These are phyloP conservation scores for Acinonyx jubatus DNA, from an alignment of 2,113 vertebrate genomes.

Conservation along the genomic window DNA sequence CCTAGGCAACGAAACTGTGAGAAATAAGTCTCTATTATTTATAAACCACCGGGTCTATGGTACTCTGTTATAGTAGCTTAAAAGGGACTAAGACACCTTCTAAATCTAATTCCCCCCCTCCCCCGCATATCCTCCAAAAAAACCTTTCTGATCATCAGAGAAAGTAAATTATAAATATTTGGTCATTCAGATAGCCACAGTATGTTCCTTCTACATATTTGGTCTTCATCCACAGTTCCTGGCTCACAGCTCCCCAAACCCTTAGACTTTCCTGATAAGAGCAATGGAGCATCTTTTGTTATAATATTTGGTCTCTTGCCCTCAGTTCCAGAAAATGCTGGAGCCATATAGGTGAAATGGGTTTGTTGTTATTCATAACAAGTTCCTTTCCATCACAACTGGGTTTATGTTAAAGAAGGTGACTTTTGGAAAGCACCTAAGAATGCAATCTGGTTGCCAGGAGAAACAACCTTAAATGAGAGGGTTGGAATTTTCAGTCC, in stretches of 20 bases:
- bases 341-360: not conserved
- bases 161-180: not conserved
- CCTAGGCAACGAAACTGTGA: not conserved
- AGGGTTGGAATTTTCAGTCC: not conserved
- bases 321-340: not conserved
- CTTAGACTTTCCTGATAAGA: not conserved
- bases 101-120: not conserved
- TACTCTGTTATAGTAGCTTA: not conserved
- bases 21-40: not conserved
- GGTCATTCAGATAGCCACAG: not conserved
- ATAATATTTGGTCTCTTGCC: not conserved
- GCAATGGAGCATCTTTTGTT: not conserved
- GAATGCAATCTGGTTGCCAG: not conserved
- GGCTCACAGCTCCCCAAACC: not conserved
- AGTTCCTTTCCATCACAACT: not conserved
- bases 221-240: not conserved
- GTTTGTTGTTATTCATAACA: not conserved
- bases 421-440: not conserved
- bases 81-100: not conserved
- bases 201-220: not conserved
- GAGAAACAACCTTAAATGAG: not conserved
- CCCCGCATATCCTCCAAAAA: not conserved
- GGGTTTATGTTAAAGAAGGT: not conserved
- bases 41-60: not conserved
- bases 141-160: not conserved